Conservation (phyloP, 1,140 invertebrate genomes). For the Micrasema longulum region DNA sequence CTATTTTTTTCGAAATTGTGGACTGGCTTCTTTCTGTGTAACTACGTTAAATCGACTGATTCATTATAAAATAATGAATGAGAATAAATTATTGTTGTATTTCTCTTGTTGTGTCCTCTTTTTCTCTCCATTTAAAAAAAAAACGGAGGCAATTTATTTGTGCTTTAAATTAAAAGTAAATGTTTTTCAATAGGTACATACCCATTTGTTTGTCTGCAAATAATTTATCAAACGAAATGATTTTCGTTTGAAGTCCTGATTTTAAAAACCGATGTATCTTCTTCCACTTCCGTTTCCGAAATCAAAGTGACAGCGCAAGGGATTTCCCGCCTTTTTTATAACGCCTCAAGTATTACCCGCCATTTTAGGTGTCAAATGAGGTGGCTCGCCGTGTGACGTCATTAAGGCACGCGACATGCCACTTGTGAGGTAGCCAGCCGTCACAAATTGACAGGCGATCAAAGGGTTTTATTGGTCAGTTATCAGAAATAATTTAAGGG, state of each 20-base stretch:
- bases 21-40: no score
- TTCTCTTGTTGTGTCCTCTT: no score
- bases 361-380: not conserved
- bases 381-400: not conserved
- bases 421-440: not conserved
- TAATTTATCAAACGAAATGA: no score
- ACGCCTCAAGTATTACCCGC: constrained; percentile 13
- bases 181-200: no score
- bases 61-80: no score
- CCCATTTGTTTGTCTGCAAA: no score
- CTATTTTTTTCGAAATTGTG: no score
- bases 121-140: no score
- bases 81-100: no score
- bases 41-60: no score
- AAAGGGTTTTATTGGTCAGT: constrained; percentile 2
- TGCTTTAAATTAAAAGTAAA: no score
- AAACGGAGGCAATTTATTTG: no score
- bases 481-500: not conserved
- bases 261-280: not conserved
- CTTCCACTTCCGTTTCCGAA: constrained; percentile 17
- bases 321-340: constrained; percentile 21
- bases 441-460: constrained; percentile 21
- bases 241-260: not conserved
- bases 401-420: not conserved
- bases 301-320: constrained; percentile 30